Evolutionary conservation across 2,113 vertebrate species (phyloP).

Genomic region (Saguinus midas): DNA sequence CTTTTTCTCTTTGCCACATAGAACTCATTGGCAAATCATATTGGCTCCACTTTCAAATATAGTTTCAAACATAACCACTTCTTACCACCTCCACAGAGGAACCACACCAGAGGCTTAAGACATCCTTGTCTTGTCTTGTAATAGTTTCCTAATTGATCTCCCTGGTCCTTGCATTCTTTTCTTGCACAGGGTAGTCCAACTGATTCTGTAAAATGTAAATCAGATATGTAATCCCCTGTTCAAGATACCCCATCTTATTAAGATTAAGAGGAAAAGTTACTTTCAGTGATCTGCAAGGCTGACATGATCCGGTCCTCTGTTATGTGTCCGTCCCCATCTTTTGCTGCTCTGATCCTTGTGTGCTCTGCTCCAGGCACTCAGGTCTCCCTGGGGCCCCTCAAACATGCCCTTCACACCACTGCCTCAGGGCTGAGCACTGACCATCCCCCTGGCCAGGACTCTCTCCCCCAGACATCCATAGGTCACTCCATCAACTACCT

Average conservation of each 20-base stretch:
- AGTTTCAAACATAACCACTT: not conserved
- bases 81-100: not conserved
- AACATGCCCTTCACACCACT: fast-evolving
- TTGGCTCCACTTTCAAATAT: not conserved
- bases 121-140: not conserved
- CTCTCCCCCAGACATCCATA: not conserved
- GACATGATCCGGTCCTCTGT: not conserved
- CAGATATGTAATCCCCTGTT: not conserved
- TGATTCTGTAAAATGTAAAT: not conserved
- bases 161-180: not conserved
- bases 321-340: not conserved
- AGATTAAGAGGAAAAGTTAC: not conserved
- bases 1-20: not conserved
- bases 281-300: not conserved
- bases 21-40: not conserved
- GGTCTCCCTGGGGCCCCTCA: no score
- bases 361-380: not conserved
- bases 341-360: not conserved
- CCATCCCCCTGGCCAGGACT: fast-evolving
- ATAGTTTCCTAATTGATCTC: not conserved
- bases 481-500: fast-evolving
- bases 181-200: not conserved
- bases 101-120: not conserved
- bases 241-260: not conserved
- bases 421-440: not conserved